Evolutionary conservation across 2,888 invertebrate species (phyloP).

Genomic region (Stenotaenia linearis): DNA sequence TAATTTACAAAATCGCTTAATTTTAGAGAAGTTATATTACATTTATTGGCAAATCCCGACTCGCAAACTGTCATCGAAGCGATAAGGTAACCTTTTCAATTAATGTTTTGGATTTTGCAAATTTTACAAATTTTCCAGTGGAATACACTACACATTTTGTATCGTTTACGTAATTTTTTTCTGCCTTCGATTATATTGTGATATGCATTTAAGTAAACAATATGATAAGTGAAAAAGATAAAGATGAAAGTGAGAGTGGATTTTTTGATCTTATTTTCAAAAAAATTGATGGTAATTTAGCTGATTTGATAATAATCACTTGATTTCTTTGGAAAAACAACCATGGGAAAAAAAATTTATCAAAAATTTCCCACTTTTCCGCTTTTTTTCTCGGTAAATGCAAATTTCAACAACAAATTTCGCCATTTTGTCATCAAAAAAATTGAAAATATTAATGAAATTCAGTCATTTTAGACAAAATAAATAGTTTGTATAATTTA

Average conservation of each 20-base stretch:
- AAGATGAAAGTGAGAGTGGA: not conserved
- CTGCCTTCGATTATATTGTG: not conserved
- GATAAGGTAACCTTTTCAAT: conserved; percentile 24
- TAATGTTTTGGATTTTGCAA: not conserved
- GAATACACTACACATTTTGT: not conserved
- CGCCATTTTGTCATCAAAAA: too few species aligned
- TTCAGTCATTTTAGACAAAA: too few species aligned
- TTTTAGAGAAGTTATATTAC: not conserved
- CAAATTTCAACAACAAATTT: too few species aligned
- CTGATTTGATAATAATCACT: conserved; percentile 3
- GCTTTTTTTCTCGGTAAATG: too few species aligned
- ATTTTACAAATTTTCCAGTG: too few species aligned
- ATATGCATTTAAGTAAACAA: not conserved
- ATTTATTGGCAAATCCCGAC: not conserved
- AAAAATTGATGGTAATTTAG: not conserved
- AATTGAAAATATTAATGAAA: too few species aligned
- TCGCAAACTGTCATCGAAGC: conserved; percentile 9
- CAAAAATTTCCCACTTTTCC: not conserved
- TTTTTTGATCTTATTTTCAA: not conserved
- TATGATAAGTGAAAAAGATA: not conserved
- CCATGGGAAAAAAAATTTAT: not conserved
- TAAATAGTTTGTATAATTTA: too few species aligned
- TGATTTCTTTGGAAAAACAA: not conserved
- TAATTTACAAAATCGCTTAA: too few species aligned
- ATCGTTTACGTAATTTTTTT: not conserved